These are phyloP conservation scores for Danio albolineatus DNA, from an alignment of 2,797 vertebrate species.

Conservation along the genomic window DNA sequence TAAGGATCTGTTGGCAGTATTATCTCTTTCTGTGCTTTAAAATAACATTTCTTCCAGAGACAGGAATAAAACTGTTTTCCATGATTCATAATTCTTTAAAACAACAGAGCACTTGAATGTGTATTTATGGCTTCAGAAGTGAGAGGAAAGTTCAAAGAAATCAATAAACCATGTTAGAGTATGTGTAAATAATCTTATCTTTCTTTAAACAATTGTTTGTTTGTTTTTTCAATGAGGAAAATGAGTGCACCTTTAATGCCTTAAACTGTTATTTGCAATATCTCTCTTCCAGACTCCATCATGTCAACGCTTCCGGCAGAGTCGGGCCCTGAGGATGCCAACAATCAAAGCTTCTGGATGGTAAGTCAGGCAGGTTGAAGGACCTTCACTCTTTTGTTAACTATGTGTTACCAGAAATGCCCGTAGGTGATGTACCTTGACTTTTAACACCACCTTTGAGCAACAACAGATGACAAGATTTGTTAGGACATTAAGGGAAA, in stretches of 20 bases:
- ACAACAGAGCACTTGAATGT: no score
- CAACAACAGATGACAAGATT: neutral
- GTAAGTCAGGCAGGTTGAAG: conserved; percentile 49
- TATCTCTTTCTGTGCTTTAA: no score
- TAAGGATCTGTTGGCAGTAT: no score
- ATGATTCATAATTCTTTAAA: no score
- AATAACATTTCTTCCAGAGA: no score
- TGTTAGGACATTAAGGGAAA: neutral
- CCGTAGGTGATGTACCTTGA: neutral
- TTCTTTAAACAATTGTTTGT: no score
- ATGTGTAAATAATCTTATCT: neutral
- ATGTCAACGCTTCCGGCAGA: conserved; percentile 75
- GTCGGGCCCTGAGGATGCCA: conserved; percentile 70
- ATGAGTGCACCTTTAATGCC: neutral
- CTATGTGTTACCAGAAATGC: neutral
- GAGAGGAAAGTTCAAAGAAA: no score
- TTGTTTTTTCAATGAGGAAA: neutral
- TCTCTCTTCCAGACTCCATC: conserved; percentile 64
- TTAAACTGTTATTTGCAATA: neutral
- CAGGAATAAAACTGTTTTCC: no score
- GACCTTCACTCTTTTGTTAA: conserved; percentile 7
- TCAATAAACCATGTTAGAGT: no score
- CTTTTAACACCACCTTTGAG: neutral
- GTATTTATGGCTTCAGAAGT: no score
- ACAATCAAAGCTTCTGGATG: conserved; percentile 82